Conservation (phyloP, 2,797 vertebrate genomes). For the Muraenolepis orangiensis region DNA sequence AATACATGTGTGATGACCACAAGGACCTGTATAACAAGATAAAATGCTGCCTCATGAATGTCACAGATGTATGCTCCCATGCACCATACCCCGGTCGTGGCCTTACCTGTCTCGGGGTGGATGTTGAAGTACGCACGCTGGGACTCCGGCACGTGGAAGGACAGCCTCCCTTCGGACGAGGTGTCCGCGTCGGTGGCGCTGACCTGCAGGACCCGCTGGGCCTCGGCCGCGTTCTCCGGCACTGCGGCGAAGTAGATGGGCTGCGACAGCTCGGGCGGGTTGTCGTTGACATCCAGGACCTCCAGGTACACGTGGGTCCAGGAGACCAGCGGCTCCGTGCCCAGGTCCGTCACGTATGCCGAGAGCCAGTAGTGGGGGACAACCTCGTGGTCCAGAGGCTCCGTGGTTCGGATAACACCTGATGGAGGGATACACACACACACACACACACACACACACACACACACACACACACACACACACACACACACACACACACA, state of each 20-base stretch:
- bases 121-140: constrained; percentile 79
- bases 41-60: background rate
- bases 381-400: constrained; percentile 81
- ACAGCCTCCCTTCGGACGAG: constrained; percentile 82
- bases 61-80: background rate
- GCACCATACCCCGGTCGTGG: constrained; percentile 25
- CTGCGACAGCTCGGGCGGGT: constrained; percentile 84
- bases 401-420: constrained; percentile 85
- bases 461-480: background rate
- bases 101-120: constrained; percentile 83
- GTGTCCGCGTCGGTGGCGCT: constrained; percentile 82
- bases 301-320: constrained; percentile 90
- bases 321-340: constrained; percentile 81
- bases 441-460: background rate
- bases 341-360: constrained; percentile 83
- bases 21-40: background rate
- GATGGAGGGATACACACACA: background rate
- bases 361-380: constrained; percentile 88
- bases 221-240: constrained; percentile 79
- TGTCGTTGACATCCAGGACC: constrained; percentile 90
- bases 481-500: background rate
- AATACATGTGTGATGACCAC: background rate
- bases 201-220: constrained; percentile 79
- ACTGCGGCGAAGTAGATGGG: constrained; percentile 86
- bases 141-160: constrained; percentile 83